Evolutionary conservation across 1,140 invertebrate genomes (phyloP).

Genomic region (Neotoxoptera formosana): DNA sequence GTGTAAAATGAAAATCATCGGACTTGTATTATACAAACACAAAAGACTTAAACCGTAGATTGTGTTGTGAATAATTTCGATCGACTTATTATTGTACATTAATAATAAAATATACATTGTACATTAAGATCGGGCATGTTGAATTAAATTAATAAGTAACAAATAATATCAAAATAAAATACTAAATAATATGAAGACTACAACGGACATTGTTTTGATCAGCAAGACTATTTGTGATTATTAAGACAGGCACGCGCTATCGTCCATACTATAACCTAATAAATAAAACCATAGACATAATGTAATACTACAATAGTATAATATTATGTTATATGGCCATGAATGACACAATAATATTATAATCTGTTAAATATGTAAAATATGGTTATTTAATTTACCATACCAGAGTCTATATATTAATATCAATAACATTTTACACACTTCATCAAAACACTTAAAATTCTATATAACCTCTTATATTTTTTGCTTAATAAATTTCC

Average conservation of each 20-base stretch:
- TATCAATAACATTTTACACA: not conserved
- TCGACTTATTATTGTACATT: not conserved
- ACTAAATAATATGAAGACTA: not conserved
- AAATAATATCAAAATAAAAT: not conserved
- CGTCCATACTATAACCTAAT: not conserved
- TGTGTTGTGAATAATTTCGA: not conserved
- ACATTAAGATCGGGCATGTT: not conserved
- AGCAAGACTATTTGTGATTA: not conserved
- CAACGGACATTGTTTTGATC: not conserved
- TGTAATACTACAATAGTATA: no score
- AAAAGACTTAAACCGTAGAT: no score
- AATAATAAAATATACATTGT: no score
- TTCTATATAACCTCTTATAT: not conserved
- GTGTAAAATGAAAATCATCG: not conserved
- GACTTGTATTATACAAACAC: not conserved
- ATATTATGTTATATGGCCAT: no score
- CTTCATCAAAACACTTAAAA: not conserved
- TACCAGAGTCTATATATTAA: not conserved
- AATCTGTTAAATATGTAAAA: not conserved
- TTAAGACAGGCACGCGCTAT: fast-evolving
- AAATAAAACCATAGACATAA: not conserved
- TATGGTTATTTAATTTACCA: not conserved
- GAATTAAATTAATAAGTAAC: not conserved
- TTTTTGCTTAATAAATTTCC: not conserved
- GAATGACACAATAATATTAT: not conserved